Base-by-base conservation (phyloP, 2,113 vertebrate genomes). In the Lampris megalopsis region DNA sequence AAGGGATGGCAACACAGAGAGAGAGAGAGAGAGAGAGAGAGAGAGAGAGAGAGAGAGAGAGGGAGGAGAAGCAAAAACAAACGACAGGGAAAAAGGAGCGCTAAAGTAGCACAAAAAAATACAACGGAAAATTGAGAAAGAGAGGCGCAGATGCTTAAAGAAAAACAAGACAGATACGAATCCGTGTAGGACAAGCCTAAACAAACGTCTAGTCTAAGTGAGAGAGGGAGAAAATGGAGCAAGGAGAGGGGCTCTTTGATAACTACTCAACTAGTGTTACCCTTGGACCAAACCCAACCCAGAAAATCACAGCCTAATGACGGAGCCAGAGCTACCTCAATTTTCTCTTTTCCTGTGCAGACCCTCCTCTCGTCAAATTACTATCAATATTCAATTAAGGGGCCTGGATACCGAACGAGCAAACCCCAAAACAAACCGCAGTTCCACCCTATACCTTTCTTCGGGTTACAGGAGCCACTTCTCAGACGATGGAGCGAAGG, bases 331-430 rank as follows among this genome's bases (percentile, higher is more conserved):
- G 40, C 56, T 38, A 35, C 59, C 35, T 60, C 67, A 62, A 64
- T 77, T 84, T 79, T 80, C 61, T 74, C 66, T 73, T 80, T 77
- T 74, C 61, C 78, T 80, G 68, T 61, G 53, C 64, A 80, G 83
- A 75, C 38, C 52, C 61, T 45, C 42, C 5, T 63, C 42, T 63
- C 68, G 54, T 78, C 45, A 79, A 84, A 82, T 85, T 64, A 82
- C 67, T 77, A 84, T 92, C 79, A 91, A 84, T 88, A 86, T 86
- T 88, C 79, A 84, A 80, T 89, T 80, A 77, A 63, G 81, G 59
- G 74, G 68, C 63, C 9, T 38, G 53, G 58, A 79, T 67, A 41
- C 66, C 8, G 63, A 64, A 68, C 24, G 3, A 67, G 77, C 35
- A 57, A 13, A 65, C 47, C 71, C 80, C 57, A 79, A 85, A 83